Percentiles rank a stretch among this genome's conserved stretches.
Conservation (phyloP, 1,140 invertebrate species). For the Papilio machaon region DNA sequence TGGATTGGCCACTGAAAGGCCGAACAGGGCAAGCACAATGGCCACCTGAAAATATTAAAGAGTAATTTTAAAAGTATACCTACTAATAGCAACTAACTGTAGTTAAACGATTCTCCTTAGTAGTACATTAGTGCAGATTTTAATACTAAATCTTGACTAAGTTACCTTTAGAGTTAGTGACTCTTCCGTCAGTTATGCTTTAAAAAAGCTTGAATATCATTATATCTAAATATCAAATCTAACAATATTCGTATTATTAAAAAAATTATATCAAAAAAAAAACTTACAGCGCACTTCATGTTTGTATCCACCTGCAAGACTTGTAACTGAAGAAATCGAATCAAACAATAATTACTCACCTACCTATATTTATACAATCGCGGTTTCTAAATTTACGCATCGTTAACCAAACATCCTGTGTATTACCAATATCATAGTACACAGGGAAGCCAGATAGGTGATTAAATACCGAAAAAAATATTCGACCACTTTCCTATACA, state of each 20-base stretch:
- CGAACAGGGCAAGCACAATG: conserved; percentile 70
- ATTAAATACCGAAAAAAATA: not conserved
- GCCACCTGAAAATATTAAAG: conserved; percentile 60
- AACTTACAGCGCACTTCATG: conserved; percentile 73
- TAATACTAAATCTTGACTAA: too few relatives aligned
- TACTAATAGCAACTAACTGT: too few relatives aligned
- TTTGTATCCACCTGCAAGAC: conserved; percentile 27
- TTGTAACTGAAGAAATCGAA: conserved; percentile 41
- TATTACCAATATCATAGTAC: not conserved
- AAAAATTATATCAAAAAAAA: not conserved
- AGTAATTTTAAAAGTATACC: not conserved
- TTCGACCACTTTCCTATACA: too few relatives aligned
- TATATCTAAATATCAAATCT: too few relatives aligned
- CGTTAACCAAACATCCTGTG: conserved; percentile 29
- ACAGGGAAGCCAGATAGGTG: not conserved
- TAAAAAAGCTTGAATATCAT: too few relatives aligned
- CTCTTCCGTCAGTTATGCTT: too few relatives aligned
- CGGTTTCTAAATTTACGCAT: conserved; percentile 31
- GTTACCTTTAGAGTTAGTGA: too few relatives aligned
- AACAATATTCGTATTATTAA: not conserved
- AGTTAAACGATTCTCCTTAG: too few relatives aligned
- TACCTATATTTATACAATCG: conserved; percentile 39
- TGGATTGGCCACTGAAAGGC: conserved; percentile 61
- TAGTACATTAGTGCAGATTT: too few relatives aligned
- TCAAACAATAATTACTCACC: conserved; percentile 37